Base-by-base conservation (phyloP, 2,888 invertebrate genomes). In the Alloscopus bannaensis region DNA sequence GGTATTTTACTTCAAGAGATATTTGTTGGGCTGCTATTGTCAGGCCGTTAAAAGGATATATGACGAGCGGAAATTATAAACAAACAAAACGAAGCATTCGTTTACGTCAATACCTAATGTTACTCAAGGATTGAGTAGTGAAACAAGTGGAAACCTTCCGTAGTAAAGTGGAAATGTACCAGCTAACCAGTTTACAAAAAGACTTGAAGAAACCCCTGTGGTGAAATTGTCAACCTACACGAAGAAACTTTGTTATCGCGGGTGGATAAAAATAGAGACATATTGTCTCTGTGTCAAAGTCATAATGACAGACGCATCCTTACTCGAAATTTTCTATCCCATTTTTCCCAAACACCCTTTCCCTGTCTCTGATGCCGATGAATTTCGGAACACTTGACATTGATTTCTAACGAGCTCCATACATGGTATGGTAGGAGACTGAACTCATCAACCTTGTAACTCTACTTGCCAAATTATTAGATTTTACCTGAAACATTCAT, bases 341-440 rank as follows among this genome's bases (percentile, higher is more conserved):
- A 20, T 20, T 57, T 26, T 55, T 20, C 20, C 55, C 57, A 57
- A 31, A 45, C 28, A 65, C 62, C 47, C 71, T 76, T 77, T 69
- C 45, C 60, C 55, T 79, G 50, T 78, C 65, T 55, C 18, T 40
- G 60, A 60, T 60, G 60, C 65, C 64, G 80, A 80, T 82, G 82
- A 82, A 82, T 82, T 82, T 82, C 80, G 82, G 82, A 82, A 82
- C 82, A 82, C 82, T 82, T 78, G 28, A 29, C 28, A 59, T 11
- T 59, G 24, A 31, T 29, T 11, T 60, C 2, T 22, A 40, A 40
- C n/a, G 8, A 57, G 45, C 29, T 59, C 59, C 59, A 59, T 29
- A 29, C 40, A n/a, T n/a, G n/a, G n/a, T n/a, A n/a, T n/a, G n/a
- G n/a, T n/a, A n/a, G n/a, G n/a, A n/a, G n/a, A n/a, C n/a, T n/a